A percentile compares a stretch with the other conserved stretches of the same genome.
phyloP scores from a whole-genome alignment of 2,888 invertebrate genomes.

The Phorcus lineatus region DNA sequence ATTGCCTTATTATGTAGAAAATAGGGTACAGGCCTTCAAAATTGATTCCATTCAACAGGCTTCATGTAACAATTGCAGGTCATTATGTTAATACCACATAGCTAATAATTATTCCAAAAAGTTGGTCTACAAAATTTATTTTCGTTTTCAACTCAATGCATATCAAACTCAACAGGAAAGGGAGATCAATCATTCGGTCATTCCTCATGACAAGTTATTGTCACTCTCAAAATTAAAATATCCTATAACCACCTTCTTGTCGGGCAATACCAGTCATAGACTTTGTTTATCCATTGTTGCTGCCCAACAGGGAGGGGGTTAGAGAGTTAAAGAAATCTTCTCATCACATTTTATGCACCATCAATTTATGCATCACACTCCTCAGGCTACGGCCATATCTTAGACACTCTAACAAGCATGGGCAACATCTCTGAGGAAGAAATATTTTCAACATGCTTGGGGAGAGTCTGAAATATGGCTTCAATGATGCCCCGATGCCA shows the following conservation, averaged over 20 bases:
- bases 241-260: too few relatives aligned
- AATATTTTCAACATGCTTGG: not conserved
- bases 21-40: slow-evolving; percentile 18
- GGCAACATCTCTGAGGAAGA: not conserved
- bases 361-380: slow-evolving; percentile 11
- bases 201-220: too few relatives aligned
- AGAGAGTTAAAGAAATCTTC: not conserved
- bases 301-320: not conserved
- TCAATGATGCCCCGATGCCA: not conserved
- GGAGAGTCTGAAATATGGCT: not conserved
- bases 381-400: not conserved
- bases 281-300: not conserved
- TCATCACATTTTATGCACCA: too few relatives aligned
- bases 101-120: not conserved
- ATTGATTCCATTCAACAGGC: slow-evolving; percentile 6
- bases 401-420: slow-evolving; percentile 5
- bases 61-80: not conserved
- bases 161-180: slow-evolving; percentile 6
- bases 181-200: too few relatives aligned
- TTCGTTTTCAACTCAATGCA: slow-evolving; percentile 15
- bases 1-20: slow-evolving; percentile 16
- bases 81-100: slow-evolving; percentile 26
- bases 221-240: too few relatives aligned
- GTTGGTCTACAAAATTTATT: not conserved
- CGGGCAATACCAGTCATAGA: too few relatives aligned